A percentile compares a stretch with the other conserved stretches of the same genome.
phyloP scores from a whole-genome alignment of 2,888 invertebrate species.

The Zelleria hepariella region DNA sequence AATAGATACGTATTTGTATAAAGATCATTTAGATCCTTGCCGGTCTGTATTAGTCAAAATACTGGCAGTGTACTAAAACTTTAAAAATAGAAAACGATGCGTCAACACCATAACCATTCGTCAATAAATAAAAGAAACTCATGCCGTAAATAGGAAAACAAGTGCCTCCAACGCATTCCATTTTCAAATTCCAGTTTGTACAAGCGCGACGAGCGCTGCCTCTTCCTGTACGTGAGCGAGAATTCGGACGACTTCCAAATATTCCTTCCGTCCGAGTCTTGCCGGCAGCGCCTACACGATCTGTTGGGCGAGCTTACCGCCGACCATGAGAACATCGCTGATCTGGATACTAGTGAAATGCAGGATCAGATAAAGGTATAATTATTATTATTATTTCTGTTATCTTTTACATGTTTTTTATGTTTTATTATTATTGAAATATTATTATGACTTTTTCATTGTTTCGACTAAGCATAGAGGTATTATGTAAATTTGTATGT shows the following conservation, averaged over 20 bases:
- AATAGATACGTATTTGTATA: too few relatives aligned
- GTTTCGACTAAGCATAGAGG: too few relatives aligned
- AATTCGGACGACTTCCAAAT: slow-evolving; percentile 99
- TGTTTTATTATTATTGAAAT: too few relatives aligned
- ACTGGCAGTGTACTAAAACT: too few relatives aligned
- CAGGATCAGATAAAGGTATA: slow-evolving; percentile 81
- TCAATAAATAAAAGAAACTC: too few relatives aligned
- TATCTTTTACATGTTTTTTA: too few relatives aligned
- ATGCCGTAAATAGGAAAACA: background rate
- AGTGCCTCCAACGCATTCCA: background rate
- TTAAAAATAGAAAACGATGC: too few relatives aligned
- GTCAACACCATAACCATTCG: too few relatives aligned
- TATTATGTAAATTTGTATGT: too few relatives aligned
- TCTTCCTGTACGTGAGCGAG: slow-evolving; percentile 97
- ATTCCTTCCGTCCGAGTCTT: slow-evolving; percentile 92
- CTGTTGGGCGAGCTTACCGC: slow-evolving; percentile 89
- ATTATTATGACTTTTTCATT: too few relatives aligned
- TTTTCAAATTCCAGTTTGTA: slow-evolving; percentile 78
- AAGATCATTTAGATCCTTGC: too few relatives aligned
- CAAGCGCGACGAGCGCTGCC: slow-evolving; percentile 94
- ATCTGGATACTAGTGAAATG: slow-evolving; percentile 81
- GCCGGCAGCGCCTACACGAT: slow-evolving; percentile 87
- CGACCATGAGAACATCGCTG: slow-evolving; percentile 85
- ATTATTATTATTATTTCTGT: background rate
- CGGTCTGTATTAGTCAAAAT: too few relatives aligned